Evolutionary conservation across 1,140 invertebrate genomes (phyloP).

Genomic region (Bombus vancouverensis): DNA sequence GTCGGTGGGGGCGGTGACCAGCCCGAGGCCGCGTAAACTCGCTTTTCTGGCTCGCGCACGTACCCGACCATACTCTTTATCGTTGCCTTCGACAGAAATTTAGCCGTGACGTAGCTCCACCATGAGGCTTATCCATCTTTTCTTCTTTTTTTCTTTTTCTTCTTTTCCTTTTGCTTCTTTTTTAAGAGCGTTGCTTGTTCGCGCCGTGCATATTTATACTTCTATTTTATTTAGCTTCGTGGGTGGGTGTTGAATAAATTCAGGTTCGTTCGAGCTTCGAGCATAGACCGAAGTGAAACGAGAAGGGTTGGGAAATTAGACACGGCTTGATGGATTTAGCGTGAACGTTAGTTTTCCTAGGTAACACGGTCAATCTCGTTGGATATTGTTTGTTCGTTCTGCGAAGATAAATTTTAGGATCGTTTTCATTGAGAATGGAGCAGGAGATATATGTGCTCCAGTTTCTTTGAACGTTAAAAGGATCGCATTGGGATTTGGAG

Average conservation of each 20-base stretch:
- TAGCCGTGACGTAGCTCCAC: too few relatives aligned
- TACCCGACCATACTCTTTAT: background rate
- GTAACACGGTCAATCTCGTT: too few relatives aligned
- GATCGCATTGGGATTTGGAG: too few relatives aligned
- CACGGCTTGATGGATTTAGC: too few relatives aligned
- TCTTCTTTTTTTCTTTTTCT: background rate
- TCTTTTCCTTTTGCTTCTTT: background rate
- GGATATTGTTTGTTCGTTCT: too few relatives aligned
- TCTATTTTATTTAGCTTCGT: background rate
- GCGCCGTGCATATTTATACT: too few relatives aligned
- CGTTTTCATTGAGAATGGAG: too few relatives aligned
- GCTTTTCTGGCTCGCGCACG: constrained; percentile 30
- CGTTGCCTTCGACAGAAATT: constrained; percentile 19
- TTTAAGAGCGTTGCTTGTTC: background rate
- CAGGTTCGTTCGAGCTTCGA: background rate
- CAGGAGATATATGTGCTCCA: accelerated
- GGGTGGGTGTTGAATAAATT: background rate
- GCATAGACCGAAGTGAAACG: background rate
- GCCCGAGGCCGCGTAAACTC: constrained; percentile 59
- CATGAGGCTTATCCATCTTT: background rate
- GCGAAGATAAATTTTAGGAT: too few relatives aligned
- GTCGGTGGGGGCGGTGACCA: constrained; percentile 64
- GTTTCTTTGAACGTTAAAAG: too few relatives aligned
- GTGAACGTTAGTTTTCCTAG: too few relatives aligned
- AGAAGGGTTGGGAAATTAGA: too few relatives aligned